A percentile compares a stretch with the other conserved stretches of the same genome.
These are phyloP conservation scores for Schizotus pectinicornis DNA, from an alignment of 2,888 invertebrate species.

Conservation along the genomic window DNA sequence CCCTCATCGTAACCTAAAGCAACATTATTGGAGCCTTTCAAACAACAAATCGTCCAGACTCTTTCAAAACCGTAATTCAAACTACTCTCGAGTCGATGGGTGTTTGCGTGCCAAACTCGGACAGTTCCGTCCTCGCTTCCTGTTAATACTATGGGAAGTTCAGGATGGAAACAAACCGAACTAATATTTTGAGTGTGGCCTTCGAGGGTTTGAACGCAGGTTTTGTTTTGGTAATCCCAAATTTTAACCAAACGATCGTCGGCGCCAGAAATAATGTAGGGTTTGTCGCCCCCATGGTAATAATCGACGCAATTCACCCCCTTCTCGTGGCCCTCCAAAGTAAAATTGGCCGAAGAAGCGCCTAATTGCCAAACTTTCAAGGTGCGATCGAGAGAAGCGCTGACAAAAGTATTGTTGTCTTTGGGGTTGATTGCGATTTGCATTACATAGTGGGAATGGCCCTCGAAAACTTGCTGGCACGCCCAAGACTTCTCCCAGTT, in stretches of 20 bases:
- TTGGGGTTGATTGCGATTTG: conserved; percentile 99
- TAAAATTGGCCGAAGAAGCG: conserved; percentile 96
- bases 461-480: conserved; percentile 98
- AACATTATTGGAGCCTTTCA: conserved; percentile 95
- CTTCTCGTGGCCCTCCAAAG: conserved; percentile 97
- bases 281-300: conserved; percentile 97
- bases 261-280: conserved; percentile 97
- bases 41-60: conserved; percentile 95
- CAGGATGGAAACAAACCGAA: conserved; percentile 97
- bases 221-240: conserved; percentile 99
- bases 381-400: conserved; percentile 97
- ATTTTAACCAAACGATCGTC: conserved; percentile 98
- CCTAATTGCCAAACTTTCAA: conserved; percentile 99
- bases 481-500: conserved; percentile 99
- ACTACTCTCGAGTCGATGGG: conserved; percentile 94
- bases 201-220: conserved; percentile 97
- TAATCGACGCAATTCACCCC: conserved; percentile 99
- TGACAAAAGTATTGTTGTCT: conserved; percentile 99
- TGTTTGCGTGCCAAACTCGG: conserved; percentile 98
- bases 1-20: conserved; percentile 96
- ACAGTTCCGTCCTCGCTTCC: conserved; percentile 99
- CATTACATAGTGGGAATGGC: conserved; percentile 99
- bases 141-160: conserved; percentile 93
- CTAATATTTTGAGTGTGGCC: conserved; percentile 97
- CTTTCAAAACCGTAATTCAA: conserved; percentile 98